These are phyloP conservation scores for Ellobium chinense DNA, from an alignment of 2,888 invertebrate genomes.

Conservation along the genomic window DNA sequence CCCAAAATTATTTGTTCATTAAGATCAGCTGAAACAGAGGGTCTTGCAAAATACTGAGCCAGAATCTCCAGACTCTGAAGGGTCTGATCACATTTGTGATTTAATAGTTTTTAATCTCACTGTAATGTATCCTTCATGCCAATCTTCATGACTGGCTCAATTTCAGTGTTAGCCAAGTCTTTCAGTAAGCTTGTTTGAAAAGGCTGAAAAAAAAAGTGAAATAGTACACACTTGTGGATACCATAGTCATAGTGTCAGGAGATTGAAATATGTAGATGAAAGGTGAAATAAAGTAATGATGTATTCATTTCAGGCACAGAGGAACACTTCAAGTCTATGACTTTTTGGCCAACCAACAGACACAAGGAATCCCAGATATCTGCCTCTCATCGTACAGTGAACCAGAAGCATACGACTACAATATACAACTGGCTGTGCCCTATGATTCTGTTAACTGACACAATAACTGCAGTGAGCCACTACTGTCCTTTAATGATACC, in stretches of 20 bases:
- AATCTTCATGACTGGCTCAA: too few species aligned
- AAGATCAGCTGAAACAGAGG: too few species aligned
- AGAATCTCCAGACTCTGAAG: too few species aligned
- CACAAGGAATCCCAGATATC: slow-evolving; percentile 70
- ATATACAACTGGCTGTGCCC: slow-evolving; percentile 72
- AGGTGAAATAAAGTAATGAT: slow-evolving; percentile 4
- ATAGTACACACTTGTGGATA: not conserved
- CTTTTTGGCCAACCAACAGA: slow-evolving; percentile 68
- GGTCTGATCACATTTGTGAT: too few species aligned
- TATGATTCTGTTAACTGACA: slow-evolving; percentile 61
- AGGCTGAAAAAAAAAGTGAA: too few species aligned
- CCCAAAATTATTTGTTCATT: too few species aligned
- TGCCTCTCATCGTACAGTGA: slow-evolving; percentile 74
- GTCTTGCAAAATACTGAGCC: too few species aligned
- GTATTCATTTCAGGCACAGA: slow-evolving; percentile 61
- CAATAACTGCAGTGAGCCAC: not conserved
- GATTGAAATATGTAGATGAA: not conserved
- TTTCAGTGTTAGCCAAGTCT: too few species aligned
- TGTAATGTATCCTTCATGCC: too few species aligned
- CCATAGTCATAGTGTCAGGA: not conserved
- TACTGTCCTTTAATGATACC: too few species aligned
- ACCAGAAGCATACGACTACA: slow-evolving; percentile 73
- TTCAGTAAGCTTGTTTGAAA: too few species aligned
- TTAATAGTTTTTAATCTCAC: too few species aligned
- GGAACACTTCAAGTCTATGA: slow-evolving; percentile 73